phyloP scores from a whole-genome alignment of 2,113 vertebrate species.

The Enhydra lutris region DNA sequence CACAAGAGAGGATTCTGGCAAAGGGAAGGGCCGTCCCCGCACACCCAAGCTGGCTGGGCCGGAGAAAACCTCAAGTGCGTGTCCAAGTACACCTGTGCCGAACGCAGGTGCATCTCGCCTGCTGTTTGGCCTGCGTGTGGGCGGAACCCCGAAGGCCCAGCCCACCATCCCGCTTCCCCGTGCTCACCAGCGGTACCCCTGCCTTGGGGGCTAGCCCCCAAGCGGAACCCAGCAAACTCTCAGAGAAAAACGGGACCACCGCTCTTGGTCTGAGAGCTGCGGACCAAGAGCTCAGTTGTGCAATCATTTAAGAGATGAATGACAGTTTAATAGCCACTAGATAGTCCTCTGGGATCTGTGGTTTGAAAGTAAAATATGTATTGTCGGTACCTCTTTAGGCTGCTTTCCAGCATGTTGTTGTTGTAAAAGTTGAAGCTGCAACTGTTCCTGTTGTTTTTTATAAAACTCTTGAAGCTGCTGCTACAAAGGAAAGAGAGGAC shows the following conservation, averaged over 20 bases:
- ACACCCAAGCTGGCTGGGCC: neutral
- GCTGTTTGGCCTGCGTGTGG: neutral
- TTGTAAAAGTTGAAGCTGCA: constrained; percentile 99
- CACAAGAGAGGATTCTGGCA: neutral
- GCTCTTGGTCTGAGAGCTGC: constrained; percentile 81
- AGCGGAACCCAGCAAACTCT: constrained; percentile 74
- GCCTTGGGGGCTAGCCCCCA: constrained; percentile 68
- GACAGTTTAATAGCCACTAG: constrained; percentile 84
- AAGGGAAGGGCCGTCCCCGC: neutral
- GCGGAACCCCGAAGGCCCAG: constrained; percentile 34
- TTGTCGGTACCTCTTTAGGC: constrained; percentile 96
- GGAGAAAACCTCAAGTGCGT: neutral
- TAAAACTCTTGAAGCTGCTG: constrained; percentile 99
- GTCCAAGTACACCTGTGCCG: neutral
- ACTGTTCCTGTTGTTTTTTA: constrained; percentile 99
- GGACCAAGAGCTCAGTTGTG: constrained; percentile 79
- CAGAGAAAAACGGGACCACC: constrained; percentile 80
- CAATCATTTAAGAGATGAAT: constrained; percentile 86
- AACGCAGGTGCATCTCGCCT: neutral
- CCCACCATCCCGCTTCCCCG: constrained; percentile 23
- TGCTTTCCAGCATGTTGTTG: constrained; percentile 99
- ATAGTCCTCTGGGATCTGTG: constrained; percentile 79
- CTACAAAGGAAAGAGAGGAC: constrained; percentile 87
- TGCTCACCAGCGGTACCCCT: constrained; percentile 31
- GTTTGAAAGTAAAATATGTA: constrained; percentile 84